Percentiles rank a stretch among this genome's conserved stretches.
Evolutionary conservation across 2,888 invertebrate genomes (phyloP).

Genomic region (Brachycybe producta): DNA sequence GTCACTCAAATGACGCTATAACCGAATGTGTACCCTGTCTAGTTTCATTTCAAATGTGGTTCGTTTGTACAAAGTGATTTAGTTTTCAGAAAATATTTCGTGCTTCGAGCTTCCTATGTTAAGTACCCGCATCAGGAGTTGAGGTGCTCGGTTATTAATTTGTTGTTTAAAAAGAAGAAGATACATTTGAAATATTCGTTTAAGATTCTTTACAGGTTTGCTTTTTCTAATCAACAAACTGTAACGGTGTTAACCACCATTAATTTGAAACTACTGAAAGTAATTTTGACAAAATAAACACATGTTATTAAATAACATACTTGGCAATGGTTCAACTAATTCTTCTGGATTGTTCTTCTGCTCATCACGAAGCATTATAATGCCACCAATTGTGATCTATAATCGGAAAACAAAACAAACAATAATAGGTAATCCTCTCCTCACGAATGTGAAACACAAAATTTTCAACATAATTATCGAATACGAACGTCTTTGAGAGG

Average conservation of each 20-base stretch:
- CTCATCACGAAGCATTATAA: constrained; percentile 81
- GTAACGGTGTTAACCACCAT: neutral
- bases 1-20: too few relatives aligned
- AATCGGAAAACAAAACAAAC: constrained; percentile 38
- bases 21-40: too few relatives aligned
- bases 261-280: neutral
- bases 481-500: constrained; percentile 65
- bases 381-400: constrained; percentile 72
- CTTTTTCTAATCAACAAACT: neutral
- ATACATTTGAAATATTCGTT: too few relatives aligned
- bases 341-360: constrained; percentile 61
- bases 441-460: neutral
- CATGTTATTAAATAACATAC: constrained; percentile 28
- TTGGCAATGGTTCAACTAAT: constrained; percentile 80
- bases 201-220: neutral
- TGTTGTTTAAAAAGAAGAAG: too few relatives aligned
- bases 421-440: neutral
- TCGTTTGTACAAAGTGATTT: too few relatives aligned
- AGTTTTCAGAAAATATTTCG: too few relatives aligned
- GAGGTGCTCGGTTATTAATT: too few relatives aligned
- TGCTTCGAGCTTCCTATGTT: too few relatives aligned
- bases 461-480: neutral
- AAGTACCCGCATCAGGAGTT: too few relatives aligned
- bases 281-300: neutral
- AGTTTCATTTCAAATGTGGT: too few relatives aligned